Evolutionary conservation across 1,140 invertebrate species (phyloP), one percentile per base, ranked within the genome.

Genomic region (Papilio machaon): DNA sequence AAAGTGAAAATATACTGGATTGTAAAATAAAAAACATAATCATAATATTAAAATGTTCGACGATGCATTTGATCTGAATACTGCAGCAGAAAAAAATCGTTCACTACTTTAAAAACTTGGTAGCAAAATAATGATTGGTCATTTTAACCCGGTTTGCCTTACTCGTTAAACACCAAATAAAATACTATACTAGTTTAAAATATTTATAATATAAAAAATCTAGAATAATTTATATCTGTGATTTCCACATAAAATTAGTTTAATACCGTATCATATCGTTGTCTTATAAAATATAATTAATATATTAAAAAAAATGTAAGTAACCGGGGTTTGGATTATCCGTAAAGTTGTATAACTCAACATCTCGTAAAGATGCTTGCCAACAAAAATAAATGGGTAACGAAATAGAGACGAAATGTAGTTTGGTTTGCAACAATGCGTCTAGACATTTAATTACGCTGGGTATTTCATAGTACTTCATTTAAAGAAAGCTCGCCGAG

Each of bases 361-460:
- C 7, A 19, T 8, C n/a, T 58, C 13, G 6, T 19, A 58, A 49
- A 49, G 19, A 19, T 19, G 8, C 7, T 58, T n/a, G 54, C 7
- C 64, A 80, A 80, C 5, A 35, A 46, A 30, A 79, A 54, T 58
- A 70, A 70, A 64, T 58, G 30, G 60, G 19, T 30, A 64, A 38
- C 17, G 5, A 70, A 6, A 15, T 70, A 70, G 4, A 67, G 11
- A 75, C 73, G 47, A 46, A 49, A n/a, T 49, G 47, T 23, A 23
- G 23, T 11, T 15, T 52, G 46, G 17, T 76, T 76, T 76, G 10
- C 15, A 19, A 88, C 88, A 87, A 88, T 86, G 81, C 80, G 88
- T 88, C 88, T 90, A 90, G 88, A 90, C 87, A 86, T 86, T 86
- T 86, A 84, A 87, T 87, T 77, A 81, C 74, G 47, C 67, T 54